These are phyloP conservation scores for Dallia pectoralis DNA, from an alignment of 2,797 vertebrate genomes.

Conservation along the genomic window DNA sequence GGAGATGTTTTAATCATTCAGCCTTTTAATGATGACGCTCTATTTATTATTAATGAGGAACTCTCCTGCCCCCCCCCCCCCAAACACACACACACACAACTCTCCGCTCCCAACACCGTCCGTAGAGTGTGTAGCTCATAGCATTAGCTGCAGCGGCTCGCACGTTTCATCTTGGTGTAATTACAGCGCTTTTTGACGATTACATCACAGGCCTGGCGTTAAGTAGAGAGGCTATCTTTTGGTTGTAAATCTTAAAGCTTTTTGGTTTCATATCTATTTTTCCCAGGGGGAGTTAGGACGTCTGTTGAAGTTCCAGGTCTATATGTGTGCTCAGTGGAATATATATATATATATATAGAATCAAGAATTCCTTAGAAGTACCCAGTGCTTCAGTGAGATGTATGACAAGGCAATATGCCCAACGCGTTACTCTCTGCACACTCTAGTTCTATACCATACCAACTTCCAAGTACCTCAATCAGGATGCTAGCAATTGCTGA, in stretches of 20 bases:
- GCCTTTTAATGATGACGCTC: slow-evolving; percentile 85
- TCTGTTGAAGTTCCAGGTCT: background rate
- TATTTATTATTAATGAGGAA: slow-evolving; percentile 88
- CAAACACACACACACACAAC: too few species aligned
- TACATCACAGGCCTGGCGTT: slow-evolving; percentile 66
- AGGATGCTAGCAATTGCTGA: background rate
- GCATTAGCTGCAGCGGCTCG: slow-evolving; percentile 68
- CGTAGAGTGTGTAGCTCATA: slow-evolving; percentile 67
- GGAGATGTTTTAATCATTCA: slow-evolving; percentile 89
- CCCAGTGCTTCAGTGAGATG: slow-evolving; percentile 4
- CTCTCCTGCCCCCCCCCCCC: slow-evolving; percentile 61
- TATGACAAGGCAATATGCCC: background rate
- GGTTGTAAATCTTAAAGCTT: background rate
- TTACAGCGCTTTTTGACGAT: slow-evolving; percentile 74
- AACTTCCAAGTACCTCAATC: slow-evolving; percentile 1
- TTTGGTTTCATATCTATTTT: background rate
- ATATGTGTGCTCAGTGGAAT: background rate
- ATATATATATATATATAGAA: background rate
- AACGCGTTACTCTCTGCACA: background rate
- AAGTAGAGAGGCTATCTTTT: slow-evolving; percentile 54
- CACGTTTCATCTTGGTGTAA: slow-evolving; percentile 84
- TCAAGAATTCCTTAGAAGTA: background rate
- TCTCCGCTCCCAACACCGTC: slow-evolving; percentile 54
- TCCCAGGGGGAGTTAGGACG: background rate
- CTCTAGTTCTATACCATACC: background rate